Conservation (phyloP, 1,140 invertebrate species). For the Panagrolaimus sp. region DNA sequence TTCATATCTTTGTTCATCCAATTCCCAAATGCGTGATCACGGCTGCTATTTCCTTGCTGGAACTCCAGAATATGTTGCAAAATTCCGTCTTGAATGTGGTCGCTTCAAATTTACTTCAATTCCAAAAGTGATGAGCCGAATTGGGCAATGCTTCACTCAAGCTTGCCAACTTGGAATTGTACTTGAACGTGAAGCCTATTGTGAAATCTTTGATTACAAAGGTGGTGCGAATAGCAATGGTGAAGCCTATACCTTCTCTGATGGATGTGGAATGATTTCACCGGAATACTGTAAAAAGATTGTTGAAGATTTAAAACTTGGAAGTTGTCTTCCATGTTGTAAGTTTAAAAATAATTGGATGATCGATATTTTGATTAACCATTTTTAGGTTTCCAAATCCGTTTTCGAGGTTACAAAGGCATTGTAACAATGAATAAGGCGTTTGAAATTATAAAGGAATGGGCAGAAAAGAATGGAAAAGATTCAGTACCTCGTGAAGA, state of each 20-base stretch:
- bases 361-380: too few species aligned
- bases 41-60: constrained; percentile 45
- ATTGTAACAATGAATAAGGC: constrained; percentile 35
- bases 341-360: too few species aligned
- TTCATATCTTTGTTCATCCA: constrained; percentile 37
- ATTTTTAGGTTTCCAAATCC: constrained; percentile 21
- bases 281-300: constrained; percentile 31
- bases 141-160: constrained; percentile 50
- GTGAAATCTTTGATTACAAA: constrained; percentile 22
- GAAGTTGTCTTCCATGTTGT: background rate
- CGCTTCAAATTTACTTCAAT: constrained; percentile 42
- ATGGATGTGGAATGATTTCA: constrained; percentile 42
- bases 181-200: background rate
- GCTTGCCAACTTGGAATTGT: constrained; percentile 10
- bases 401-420: constrained; percentile 45
- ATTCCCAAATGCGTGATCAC: constrained; percentile 49
- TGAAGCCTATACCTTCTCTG: constrained; percentile 46
- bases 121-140: constrained; percentile 50
- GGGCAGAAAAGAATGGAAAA: constrained; percentile 26
- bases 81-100: constrained; percentile 38
- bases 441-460: constrained; percentile 34
- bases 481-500: too few species aligned
- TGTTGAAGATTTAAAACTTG: constrained; percentile 14
- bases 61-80: constrained; percentile 2
- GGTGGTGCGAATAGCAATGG: constrained; percentile 34